A percentile compares a stretch with the other conserved stretches of the same genome.
Evolutionary conservation across 2,888 invertebrate species (phyloP).

Genomic region (Oxyscelio sp.): DNA sequence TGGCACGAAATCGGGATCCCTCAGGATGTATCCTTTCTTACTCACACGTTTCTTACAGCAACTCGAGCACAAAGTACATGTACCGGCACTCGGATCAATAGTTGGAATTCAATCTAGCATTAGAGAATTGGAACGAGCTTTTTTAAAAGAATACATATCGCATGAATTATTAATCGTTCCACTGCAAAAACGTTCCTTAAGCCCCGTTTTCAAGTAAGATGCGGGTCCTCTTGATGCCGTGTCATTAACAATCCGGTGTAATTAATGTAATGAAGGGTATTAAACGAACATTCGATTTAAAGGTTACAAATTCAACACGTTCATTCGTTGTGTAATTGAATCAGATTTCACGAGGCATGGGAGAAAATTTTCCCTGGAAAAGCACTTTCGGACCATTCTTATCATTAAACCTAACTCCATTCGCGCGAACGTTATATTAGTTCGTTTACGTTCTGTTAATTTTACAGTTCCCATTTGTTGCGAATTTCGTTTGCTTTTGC

Average conservation of each 20-base stretch:
- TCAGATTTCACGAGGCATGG: background rate
- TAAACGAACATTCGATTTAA: constrained; percentile 25
- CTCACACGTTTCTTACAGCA: constrained; percentile 44
- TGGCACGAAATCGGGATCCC: constrained; percentile 98
- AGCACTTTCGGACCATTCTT: background rate
- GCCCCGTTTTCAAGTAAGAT: background rate
- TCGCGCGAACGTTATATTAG: constrained; percentile 10
- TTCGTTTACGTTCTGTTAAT: constrained; percentile 26
- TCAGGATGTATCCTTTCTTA: constrained; percentile 97
- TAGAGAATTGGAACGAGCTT: constrained; percentile 66
- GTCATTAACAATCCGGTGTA: background rate
- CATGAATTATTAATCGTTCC: constrained; percentile 1
- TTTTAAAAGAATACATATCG: constrained; percentile 32
- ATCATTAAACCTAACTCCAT: constrained; percentile 2
- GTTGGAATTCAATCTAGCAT: constrained; percentile 60
- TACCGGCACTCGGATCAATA: constrained; percentile 57
- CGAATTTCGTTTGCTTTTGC: constrained; percentile 4
- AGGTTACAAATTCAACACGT: constrained; percentile 7
- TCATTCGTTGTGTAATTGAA: constrained; percentile 6
- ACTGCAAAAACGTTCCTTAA: constrained; percentile 8
- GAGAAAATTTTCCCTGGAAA: constrained; percentile 1
- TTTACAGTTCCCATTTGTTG: constrained; percentile 34
- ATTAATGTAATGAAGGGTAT: constrained; percentile 25
- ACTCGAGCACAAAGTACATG: constrained; percentile 30
- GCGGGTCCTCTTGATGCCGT: constrained; percentile 13